Evolutionary conservation across 2,888 invertebrate genomes (phyloP).

Genomic region (Sphinx pinastri): DNA sequence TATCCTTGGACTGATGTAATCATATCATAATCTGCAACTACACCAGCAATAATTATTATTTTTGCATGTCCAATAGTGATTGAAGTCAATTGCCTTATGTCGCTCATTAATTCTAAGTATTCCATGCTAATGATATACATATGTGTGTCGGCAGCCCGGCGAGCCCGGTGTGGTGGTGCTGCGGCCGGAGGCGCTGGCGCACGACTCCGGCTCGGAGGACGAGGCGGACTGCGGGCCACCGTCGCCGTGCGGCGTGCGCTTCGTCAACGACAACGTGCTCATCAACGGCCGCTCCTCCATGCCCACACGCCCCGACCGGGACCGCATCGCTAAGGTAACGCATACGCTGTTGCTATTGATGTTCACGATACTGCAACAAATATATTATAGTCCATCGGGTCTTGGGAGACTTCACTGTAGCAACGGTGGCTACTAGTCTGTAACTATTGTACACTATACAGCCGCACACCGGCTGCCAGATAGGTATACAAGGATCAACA

Average conservation of each 20-base stretch:
- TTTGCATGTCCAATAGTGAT: no score
- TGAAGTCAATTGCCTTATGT: no score
- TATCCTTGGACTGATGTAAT: no score
- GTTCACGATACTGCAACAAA: background rate
- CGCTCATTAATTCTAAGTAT: no score
- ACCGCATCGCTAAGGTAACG: constrained; percentile 83
- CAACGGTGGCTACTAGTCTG: background rate
- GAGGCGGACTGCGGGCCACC: constrained; percentile 85
- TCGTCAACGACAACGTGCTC: constrained; percentile 94
- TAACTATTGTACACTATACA: no score
- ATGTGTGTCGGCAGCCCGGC: constrained; percentile 55
- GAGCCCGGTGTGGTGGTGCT: constrained; percentile 76
- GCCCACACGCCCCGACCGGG: constrained; percentile 82
- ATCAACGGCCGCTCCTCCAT: constrained; percentile 95
- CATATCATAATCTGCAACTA: no score
- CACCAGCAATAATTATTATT: no score
- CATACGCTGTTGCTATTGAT: background rate
- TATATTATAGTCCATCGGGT: background rate
- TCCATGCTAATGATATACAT: background rate
- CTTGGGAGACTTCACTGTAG: background rate
- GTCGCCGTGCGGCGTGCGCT: constrained; percentile 92
- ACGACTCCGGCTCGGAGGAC: constrained; percentile 54
- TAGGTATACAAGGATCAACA: no score
- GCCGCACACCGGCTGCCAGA: no score
- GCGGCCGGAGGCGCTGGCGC: constrained; percentile 84